Conservation (phyloP, 1,140 invertebrate genomes). For the Lasaia peninsularis region DNA sequence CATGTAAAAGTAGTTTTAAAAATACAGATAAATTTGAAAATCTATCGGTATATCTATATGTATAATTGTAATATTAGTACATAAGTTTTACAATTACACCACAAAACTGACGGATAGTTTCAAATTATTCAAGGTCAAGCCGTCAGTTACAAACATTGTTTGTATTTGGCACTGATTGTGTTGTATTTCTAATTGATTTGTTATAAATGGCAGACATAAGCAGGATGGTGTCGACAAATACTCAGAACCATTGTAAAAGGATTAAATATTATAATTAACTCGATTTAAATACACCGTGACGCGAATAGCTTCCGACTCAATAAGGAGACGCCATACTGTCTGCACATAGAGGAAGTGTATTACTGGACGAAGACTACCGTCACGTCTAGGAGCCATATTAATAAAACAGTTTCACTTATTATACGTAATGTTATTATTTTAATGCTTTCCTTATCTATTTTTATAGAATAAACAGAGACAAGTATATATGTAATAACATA, state of each 20-base stretch:
- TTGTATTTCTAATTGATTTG: not conserved
- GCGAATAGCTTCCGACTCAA: conserved; percentile 28
- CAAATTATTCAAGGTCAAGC: no score
- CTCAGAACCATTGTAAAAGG: not conserved
- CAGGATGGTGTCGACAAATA: not conserved
- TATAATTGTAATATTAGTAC: no score
- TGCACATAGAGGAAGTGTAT: conserved; percentile 26
- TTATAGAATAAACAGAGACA: no score
- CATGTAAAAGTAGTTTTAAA: no score
- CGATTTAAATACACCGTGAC: conserved; percentile 21
- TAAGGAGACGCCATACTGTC: conserved; percentile 31
- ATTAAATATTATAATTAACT: conserved; percentile 1
- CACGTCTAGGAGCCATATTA: conserved; percentile 12
- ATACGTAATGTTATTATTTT: conserved; percentile 5
- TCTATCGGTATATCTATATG: no score
- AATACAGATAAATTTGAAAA: no score
- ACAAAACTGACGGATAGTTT: no score
- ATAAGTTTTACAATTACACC: no score
- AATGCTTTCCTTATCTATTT: not conserved
- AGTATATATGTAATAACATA: no score
- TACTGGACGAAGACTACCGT: conserved; percentile 23
- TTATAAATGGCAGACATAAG: not conserved
- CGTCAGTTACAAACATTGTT: not conserved
- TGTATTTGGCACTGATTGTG: no score
- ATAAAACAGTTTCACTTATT: conserved; percentile 1